A percentile compares a stretch with the other conserved stretches of the same genome.
Conservation (phyloP, 2,113 vertebrate species). For the Hiodon alosoides region DNA sequence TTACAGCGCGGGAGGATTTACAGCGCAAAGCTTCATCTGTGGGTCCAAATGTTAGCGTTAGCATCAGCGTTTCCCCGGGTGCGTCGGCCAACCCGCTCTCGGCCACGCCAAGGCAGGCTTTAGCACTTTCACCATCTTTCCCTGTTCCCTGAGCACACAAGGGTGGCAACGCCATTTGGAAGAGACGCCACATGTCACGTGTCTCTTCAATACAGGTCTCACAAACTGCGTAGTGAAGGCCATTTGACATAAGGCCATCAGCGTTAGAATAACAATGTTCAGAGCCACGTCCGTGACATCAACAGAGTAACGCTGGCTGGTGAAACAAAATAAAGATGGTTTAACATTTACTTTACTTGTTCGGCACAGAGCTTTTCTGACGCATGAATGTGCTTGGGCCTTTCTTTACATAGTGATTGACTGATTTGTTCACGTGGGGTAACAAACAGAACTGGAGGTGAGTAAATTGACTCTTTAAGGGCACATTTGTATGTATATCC, state of each 20-base stretch:
- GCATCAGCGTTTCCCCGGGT: not conserved
- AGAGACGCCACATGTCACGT: not conserved
- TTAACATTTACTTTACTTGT: not conserved
- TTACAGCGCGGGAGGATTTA: not conserved
- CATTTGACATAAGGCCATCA: conserved; percentile 1
- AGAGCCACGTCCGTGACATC: not conserved
- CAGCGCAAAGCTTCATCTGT: too few relatives aligned
- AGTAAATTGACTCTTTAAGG: conserved; percentile 9
- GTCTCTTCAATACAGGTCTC: not conserved
- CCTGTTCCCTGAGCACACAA: not conserved
- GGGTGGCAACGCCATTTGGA: not conserved
- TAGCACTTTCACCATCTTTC: not conserved
- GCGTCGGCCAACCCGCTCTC: too few relatives aligned
- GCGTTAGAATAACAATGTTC: too few relatives aligned
- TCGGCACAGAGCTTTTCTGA: not conserved
- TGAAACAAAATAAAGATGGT: not conserved
- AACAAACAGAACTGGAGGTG: conserved; percentile 11
- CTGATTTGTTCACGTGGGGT: conserved; percentile 1
- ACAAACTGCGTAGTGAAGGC: not conserved
- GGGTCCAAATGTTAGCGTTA: not conserved
- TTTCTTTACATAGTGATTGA: not conserved
- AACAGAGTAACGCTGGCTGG: not conserved
- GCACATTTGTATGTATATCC: not conserved
- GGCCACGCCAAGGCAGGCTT: not conserved
- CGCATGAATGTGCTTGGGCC: not conserved